Evolutionary conservation across 2,888 invertebrate species (phyloP).

Genomic region (Colletes collaris): DNA sequence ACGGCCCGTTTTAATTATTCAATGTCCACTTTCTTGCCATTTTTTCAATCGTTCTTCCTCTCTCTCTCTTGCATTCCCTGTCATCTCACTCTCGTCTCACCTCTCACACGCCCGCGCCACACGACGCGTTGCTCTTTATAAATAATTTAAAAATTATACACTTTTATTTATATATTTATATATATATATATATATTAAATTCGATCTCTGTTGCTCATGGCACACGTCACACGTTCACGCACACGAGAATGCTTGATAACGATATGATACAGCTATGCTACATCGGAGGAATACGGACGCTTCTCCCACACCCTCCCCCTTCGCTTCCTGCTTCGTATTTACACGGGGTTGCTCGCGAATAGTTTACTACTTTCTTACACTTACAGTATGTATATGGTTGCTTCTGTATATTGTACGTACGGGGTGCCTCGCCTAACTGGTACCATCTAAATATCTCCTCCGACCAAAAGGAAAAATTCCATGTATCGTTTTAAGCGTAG

Average conservation of each 20-base stretch:
- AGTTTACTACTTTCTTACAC: constrained; percentile 62
- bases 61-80: neutral
- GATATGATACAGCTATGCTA: constrained; percentile 76
- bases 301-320: constrained; percentile 23
- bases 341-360: constrained; percentile 62
- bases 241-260: constrained; percentile 62
- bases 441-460: too few relatives aligned
- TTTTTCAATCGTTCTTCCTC: constrained; percentile 15
- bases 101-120: constrained; percentile 31
- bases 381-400: constrained; percentile 59
- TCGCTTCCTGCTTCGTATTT: constrained; percentile 56
- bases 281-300: constrained; percentile 36
- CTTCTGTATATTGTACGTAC: constrained; percentile 39
- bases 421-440: constrained; percentile 34
- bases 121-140: constrained; percentile 49
- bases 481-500: too few relatives aligned
- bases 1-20: constrained; percentile 16
- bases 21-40: constrained; percentile 9
- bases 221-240: constrained; percentile 44
- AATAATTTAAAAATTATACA: constrained; percentile 75
- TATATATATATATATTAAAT: constrained; percentile 63
- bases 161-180: constrained; percentile 43
- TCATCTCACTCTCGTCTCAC: constrained; percentile 11
- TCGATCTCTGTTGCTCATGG: constrained; percentile 41
- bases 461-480: too few relatives aligned